Evolutionary conservation across 2,113 vertebrate genomes (phyloP), one percentile per base, ranked within the genome.

Genomic region (Myiagra hebetior): DNA sequence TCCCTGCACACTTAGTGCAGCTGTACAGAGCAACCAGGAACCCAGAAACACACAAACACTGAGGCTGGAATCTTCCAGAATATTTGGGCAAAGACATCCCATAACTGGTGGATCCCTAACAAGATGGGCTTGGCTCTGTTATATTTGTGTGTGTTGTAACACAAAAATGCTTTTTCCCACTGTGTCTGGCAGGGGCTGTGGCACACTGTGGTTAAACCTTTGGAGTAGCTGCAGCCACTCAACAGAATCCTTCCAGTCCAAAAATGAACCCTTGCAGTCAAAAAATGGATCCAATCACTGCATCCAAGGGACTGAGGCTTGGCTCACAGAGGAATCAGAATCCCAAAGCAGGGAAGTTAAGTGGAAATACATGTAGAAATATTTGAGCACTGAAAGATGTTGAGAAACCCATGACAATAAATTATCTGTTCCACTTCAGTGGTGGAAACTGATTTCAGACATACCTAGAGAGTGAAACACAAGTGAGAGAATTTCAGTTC

Each of bases 361-460:
- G 64, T 86, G 86, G 80, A 87, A 91, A 91, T 76, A 30, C 15
- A 9, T 49, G 41, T 16, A 63, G 59, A 83, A 91, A 90, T 80
- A 67, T 70, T 74, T 90, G 68, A 90, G 86, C 57, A 19, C 73
- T 44, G 77, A 56, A 92, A 83, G 60, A 72, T 64, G 76, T 31
- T 64, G 87, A 89, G 88, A 94, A 91, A 84, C 83, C 73, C 65
- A 23, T 64, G 83, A 93, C 76, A 94, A 91, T 89, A 96, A 91
- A 89, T 67, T 50, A 81, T 59, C 73, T 95, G 85, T 96, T 96
- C 94, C 93, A 93, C 91, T 92, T 91, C 90, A 89, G 69, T 78
- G 76, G 24, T 47, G 37, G 88, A 86, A 93, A 67, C 83, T 53
- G 69, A 95, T 95, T 93, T 94, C 64, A 89, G 57, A n/a, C 35